Conservation (phyloP, 2,888 invertebrate species). For the Magallana nippona region DNA sequence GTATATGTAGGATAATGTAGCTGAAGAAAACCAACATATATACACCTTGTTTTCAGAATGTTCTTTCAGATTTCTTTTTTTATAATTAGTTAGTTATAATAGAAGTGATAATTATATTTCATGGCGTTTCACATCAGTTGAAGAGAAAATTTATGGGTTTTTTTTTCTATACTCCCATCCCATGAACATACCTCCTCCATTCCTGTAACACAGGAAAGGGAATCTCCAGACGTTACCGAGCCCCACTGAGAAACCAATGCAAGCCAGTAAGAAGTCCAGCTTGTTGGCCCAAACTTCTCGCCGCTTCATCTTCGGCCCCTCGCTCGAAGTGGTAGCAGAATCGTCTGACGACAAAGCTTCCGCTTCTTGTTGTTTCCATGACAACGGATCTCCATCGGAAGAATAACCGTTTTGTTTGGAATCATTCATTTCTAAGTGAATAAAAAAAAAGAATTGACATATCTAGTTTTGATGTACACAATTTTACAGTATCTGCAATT, state of each 20-base stretch:
- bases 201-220: conserved; percentile 81
- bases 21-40: no score
- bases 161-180: no score
- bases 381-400: conserved; percentile 17
- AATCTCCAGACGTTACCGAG: conserved; percentile 82
- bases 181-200: conserved; percentile 65
- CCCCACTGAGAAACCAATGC: conserved; percentile 67
- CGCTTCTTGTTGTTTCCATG: conserved; percentile 44
- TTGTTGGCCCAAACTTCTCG: conserved; percentile 70
- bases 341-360: conserved; percentile 49
- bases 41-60: no score
- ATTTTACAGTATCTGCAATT: not conserved
- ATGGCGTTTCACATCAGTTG: no score
- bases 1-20: no score
- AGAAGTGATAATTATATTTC: no score
- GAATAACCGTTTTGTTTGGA: conserved; percentile 23
- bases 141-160: no score
- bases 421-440: conserved; percentile 8
- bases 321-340: conserved; percentile 57
- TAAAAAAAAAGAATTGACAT: not conserved
- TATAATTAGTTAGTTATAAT: no score
- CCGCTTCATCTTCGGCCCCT: conserved; percentile 51
- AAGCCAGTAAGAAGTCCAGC: conserved; percentile 72
- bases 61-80: no score
- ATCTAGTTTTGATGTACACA: no score